Evolutionary conservation across 2,888 invertebrate genomes (phyloP).

Genomic region (Lobophora halterata): DNA sequence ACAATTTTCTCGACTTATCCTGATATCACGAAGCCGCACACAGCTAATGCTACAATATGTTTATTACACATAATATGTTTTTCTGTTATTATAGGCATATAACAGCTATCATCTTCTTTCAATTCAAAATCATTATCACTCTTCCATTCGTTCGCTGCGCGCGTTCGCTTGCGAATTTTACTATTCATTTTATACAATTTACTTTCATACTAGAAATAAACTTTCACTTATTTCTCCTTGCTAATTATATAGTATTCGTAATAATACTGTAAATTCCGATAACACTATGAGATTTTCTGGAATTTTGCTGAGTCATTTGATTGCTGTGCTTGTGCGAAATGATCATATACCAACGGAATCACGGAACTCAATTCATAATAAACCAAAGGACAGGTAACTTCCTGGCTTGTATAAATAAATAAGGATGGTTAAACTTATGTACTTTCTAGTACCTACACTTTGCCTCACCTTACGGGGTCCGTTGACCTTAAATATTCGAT

Average conservation of each 20-base stretch:
- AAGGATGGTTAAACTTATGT: too few relatives aligned
- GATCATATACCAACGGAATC: not conserved
- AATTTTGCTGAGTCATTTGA: slow-evolving; percentile 4
- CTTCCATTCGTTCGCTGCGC: slow-evolving; percentile 14
- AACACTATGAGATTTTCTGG: not conserved
- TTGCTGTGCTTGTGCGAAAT: slow-evolving; percentile 20
- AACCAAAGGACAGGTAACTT: not conserved
- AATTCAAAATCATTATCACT: not conserved
- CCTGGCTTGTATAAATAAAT: too few relatives aligned
- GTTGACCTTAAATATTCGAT: too few relatives aligned
- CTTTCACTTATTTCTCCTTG: slow-evolving; percentile 26
- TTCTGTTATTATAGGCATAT: too few relatives aligned
- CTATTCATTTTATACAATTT: slow-evolving; percentile 1
- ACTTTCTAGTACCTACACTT: too few relatives aligned
- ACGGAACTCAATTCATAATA: not conserved
- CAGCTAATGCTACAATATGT: too few relatives aligned
- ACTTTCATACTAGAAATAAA: slow-evolving; percentile 17
- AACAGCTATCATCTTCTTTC: too few relatives aligned
- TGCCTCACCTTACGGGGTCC: too few relatives aligned
- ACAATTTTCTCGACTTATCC: too few relatives aligned
- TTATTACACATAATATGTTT: too few relatives aligned
- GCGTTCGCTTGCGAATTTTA: slow-evolving; percentile 19
- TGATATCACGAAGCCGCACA: too few relatives aligned
- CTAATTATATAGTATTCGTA: slow-evolving; percentile 6
- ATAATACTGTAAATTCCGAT: too few relatives aligned